phyloP scores from a whole-genome alignment of 2,888 invertebrate species.

The Rotaria socialis region DNA sequence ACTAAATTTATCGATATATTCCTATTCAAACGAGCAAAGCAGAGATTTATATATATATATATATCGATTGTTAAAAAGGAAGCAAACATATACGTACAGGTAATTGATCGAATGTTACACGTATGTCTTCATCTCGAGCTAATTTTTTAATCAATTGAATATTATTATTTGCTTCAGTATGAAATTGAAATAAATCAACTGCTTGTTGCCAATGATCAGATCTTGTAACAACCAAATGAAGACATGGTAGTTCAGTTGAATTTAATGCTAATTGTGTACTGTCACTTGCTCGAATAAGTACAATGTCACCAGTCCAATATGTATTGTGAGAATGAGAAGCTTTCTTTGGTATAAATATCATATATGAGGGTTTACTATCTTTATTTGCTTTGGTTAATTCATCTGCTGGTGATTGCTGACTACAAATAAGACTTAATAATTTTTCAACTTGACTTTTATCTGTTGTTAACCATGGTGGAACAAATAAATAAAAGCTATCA shows the following conservation, averaged over 20 bases:
- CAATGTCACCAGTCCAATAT: not conserved
- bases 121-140: constrained; percentile 21
- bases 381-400: not conserved
- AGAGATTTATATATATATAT: not conserved
- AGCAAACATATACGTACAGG: not conserved
- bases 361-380: not conserved
- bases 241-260: not conserved
- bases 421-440: not conserved
- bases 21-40: not conserved
- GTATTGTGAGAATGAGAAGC: not conserved
- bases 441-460: constrained; percentile 31
- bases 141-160: not conserved
- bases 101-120: constrained; percentile 2
- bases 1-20: constrained; percentile 3
- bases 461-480: not conserved
- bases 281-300: not conserved
- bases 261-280: constrained; percentile 34
- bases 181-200: not conserved
- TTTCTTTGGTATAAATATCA: constrained; percentile 18
- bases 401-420: not conserved
- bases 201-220: constrained; percentile 12
- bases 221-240: constrained; percentile 28
- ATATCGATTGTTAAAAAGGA: not conserved
- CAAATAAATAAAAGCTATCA: constrained; percentile 24
- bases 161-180: not conserved